These are phyloP conservation scores for Siniperca scherzeri DNA, from an alignment of 2,797 vertebrate species.

Conservation along the genomic window DNA sequence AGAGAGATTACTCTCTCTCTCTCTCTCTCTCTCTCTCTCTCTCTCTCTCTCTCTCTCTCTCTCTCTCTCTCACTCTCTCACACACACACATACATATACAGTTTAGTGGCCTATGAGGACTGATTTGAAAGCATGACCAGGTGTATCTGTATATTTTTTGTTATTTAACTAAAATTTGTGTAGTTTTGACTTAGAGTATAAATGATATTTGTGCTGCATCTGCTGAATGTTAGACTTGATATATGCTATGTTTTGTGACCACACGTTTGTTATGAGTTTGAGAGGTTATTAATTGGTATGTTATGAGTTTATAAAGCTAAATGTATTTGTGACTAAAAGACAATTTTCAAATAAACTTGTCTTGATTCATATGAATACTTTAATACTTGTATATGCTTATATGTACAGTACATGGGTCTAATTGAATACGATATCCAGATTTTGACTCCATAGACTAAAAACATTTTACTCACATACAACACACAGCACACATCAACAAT, in stretches of 20 bases:
- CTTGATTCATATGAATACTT: neutral
- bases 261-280: neutral
- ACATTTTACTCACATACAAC: neutral
- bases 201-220: neutral
- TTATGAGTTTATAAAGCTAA: too few relatives aligned
- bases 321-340: too few relatives aligned
- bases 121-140: neutral
- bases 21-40: neutral
- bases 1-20: constrained; percentile 3
- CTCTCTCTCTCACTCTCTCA: neutral
- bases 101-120: neutral
- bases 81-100: neutral
- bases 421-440: neutral
- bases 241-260: neutral
- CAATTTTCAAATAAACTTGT: neutral
- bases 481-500: too few relatives aligned
- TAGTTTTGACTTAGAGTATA: neutral
- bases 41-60: neutral
- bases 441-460: neutral
- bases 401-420: too few relatives aligned
- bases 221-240: constrained; percentile 1
- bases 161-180: neutral
- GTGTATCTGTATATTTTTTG: neutral
- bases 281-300: neutral
- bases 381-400: too few relatives aligned